Evolutionary conservation across 1,140 invertebrate genomes (phyloP), one percentile per base, ranked within the genome.

Genomic region (Mizuhopecten yessoensis): DNA sequence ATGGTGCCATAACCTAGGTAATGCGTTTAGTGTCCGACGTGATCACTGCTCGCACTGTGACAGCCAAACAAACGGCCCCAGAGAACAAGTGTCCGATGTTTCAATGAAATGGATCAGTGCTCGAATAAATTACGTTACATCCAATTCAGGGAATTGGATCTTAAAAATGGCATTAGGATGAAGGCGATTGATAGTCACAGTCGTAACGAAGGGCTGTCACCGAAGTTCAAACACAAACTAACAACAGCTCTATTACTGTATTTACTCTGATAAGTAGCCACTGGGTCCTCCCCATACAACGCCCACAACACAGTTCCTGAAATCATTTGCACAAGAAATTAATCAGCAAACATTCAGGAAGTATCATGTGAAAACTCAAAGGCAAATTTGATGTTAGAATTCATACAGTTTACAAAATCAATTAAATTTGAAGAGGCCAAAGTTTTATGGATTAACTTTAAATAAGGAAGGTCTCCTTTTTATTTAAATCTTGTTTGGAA

Each of bases 91-190:
- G 42, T 45, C 17, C 5, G 57, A 75, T 75, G 57, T 75, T 29
- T 29, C 57, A 29, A 75, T 75, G 57, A 75, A 75, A 75, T 29
- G n/a, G 23, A 75, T 75, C 57, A 75, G 57, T 75, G 57, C n/a
- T 75, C 17, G 57, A 75, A 75, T 75, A 75, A 75, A 75, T 75
- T n/a, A 75, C 57, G 57, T 75, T 75, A 75, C 17, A 17, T 75
- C 57, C 57, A 75, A 29, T 75, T 75, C 57, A 7, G 1, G 5
- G 57, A 75, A 75, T 75, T 75, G 57, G 57, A 29, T 75, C 23
- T 75, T 75, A 75, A 75, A 29, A 75, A 17, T n/a, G n/a, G 57
- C 57, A 75, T 75, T 75, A 29, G 57, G 57, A 75, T 45, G 42
- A 45, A 13, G 42, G 42, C 42, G 42, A 45, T 45, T 39, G 36